Evolutionary conservation across 1,140 invertebrate genomes (phyloP), one percentile per base, ranked within the genome.

Genomic region (Atta texana): DNA sequence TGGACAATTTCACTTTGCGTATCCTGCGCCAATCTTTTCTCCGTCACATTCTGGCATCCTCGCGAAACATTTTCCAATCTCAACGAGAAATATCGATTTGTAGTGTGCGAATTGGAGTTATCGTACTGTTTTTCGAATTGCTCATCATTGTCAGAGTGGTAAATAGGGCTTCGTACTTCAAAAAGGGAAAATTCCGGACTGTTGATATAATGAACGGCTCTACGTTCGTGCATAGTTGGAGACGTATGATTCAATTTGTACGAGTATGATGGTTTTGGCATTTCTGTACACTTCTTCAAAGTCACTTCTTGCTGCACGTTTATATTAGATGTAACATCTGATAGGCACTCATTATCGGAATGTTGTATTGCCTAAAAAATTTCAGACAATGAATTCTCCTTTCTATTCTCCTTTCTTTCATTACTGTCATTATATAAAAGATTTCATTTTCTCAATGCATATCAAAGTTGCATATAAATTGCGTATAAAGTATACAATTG

Each of bases 121-220:
- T 90, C 89, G 2, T 72, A 59, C 12, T 51, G 72, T 71, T 28
- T 90, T 28, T 90, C 72, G 16, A 69, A 64, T 3, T 57, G 57
- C 8, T 91, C 77, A 10, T 89, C 85, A 16, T 18, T 78, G 34
- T 89, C 87, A 0, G 82, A 76, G 6, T 55, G 86, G 6, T 72
- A 78, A 0, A 10, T 12, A 59, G 69, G 53, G 6, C 59, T 88
- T 63, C 34, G 78, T 39, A 28, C 66, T 14, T 91, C 87, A 21
- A 24, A 28, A 14, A 49, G 59, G 10, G 51, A 39, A n/a, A 51
- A 66, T 68, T 88, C 87, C 12, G 66, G 77, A 59, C 51, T 90
- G 28, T 53, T 77, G 28, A 69, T 59, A 4, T 39, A 68, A 1
- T 74, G 76, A 53, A 21, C 18, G 8, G 24, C 63, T 51, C 75